Conservation (phyloP, 2,888 invertebrate genomes). For the Galeopsomyia nigrocyanea region DNA sequence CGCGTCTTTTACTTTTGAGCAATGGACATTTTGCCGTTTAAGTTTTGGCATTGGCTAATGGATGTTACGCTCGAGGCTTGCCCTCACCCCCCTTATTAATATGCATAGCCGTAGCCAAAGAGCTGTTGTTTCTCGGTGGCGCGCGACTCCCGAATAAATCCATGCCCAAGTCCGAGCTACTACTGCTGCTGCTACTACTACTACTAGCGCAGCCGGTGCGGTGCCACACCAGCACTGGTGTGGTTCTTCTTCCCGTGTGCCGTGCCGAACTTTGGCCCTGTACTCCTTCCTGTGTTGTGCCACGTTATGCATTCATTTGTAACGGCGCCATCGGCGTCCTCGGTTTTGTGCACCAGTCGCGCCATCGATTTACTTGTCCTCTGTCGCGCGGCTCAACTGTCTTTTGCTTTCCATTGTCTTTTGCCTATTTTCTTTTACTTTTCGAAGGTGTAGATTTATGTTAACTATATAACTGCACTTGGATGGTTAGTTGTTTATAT, state of each 20-base stretch:
- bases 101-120: slow-evolving; percentile 60
- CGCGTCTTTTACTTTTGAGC: neutral
- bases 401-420: too few relatives aligned
- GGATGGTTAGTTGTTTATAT: too few relatives aligned
- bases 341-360: slow-evolving; percentile 1
- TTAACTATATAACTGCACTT: too few relatives aligned
- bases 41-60: slow-evolving; percentile 52
- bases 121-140: slow-evolving; percentile 27
- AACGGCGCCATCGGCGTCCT: neutral
- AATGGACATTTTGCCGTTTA: slow-evolving; percentile 43
- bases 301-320: slow-evolving; percentile 34
- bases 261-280: slow-evolving; percentile 4
- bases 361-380: too few relatives aligned
- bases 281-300: too few relatives aligned
- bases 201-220: neutral
- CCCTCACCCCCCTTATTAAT: slow-evolving; percentile 58
- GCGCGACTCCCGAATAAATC: slow-evolving; percentile 1
- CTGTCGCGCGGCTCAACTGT: too few relatives aligned
- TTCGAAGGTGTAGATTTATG: too few relatives aligned
- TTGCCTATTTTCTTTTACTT: too few relatives aligned
- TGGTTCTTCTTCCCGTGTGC: slow-evolving; percentile 18
- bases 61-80: slow-evolving; percentile 50
- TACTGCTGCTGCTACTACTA: slow-evolving; percentile 1
- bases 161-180: neutral
- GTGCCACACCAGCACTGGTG: slow-evolving; percentile 7